Conservation (phyloP, 2,888 invertebrate species). For the Petrolisthes cinctipes region DNA sequence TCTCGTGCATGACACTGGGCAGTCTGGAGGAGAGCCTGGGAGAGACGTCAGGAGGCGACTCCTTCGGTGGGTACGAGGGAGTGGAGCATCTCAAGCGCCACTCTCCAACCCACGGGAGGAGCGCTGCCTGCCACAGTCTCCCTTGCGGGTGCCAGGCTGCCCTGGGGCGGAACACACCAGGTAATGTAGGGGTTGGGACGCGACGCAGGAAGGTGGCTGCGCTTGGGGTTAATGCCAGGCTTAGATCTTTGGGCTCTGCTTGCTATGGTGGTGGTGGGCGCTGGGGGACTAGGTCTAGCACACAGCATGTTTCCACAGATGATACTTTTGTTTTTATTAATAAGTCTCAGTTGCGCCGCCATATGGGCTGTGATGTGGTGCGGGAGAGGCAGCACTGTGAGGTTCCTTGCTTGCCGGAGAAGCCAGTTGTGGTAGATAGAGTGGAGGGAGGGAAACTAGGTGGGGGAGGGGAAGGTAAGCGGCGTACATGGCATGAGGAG, state of each 20-base stretch:
- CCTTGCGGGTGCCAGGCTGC: slow-evolving; percentile 32
- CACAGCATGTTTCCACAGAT: too few relatives aligned
- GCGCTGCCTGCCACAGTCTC: slow-evolving; percentile 32
- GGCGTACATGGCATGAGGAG: slow-evolving; percentile 52
- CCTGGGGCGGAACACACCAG: not conserved
- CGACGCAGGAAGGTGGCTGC: slow-evolving; percentile 29
- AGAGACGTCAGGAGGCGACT: slow-evolving; percentile 58
- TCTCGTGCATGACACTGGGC: slow-evolving; percentile 53
- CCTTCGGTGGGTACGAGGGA: slow-evolving; percentile 61
- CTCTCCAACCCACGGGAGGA: slow-evolving; percentile 32
- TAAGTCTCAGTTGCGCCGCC: not conserved
- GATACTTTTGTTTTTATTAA: too few relatives aligned
- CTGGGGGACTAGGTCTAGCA: slow-evolving; percentile 11
- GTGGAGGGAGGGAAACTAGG: not conserved
- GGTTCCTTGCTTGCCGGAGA: not conserved
- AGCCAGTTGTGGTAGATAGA: not conserved
- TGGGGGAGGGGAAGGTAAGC: slow-evolving; percentile 14
- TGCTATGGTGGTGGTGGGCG: slow-evolving; percentile 28
- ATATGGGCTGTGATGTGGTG: slow-evolving; percentile 11
- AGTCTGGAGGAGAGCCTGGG: slow-evolving; percentile 51
- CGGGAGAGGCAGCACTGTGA: slow-evolving; percentile 12
- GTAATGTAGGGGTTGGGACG: slow-evolving; percentile 7
- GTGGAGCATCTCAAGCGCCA: slow-evolving; percentile 62
- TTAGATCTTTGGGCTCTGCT: slow-evolving; percentile 20
- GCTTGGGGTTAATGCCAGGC: slow-evolving; percentile 32